Evolutionary conservation across 2,113 vertebrate species (phyloP).

Genomic region (Salvelinus sp.): DNA sequence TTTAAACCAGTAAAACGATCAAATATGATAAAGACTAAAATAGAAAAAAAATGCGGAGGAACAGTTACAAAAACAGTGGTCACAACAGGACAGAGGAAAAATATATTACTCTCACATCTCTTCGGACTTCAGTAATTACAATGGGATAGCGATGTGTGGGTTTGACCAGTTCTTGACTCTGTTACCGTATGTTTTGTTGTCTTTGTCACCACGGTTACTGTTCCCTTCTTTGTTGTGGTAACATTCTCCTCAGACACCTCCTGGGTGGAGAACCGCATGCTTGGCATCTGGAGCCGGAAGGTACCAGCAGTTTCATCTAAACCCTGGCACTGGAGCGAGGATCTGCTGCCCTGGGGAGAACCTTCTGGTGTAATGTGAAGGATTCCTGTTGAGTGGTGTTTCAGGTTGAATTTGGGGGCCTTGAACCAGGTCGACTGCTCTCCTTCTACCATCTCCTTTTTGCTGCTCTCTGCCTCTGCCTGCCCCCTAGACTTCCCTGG

Average conservation of each 20-base stretch:
- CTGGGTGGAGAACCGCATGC: conserved; percentile 69
- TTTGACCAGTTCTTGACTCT: conserved; percentile 61
- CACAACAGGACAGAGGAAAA: conserved; percentile 28
- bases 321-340: conserved; percentile 49
- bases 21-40: conserved; percentile 51
- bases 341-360: conserved; percentile 64
- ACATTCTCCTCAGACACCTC: conserved; percentile 57
- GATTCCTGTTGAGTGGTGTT: conserved; percentile 75
- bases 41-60: conserved; percentile 39
- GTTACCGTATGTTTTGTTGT: conserved; percentile 60
- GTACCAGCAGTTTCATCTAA: conserved; percentile 63
- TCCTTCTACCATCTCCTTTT: conserved; percentile 48
- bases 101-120: conserved; percentile 49
- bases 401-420: conserved; percentile 79
- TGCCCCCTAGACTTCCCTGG: conserved; percentile 59
- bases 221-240: conserved; percentile 48
- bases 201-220: conserved; percentile 60
- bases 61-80: conserved; percentile 47
- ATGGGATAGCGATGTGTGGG: conserved; percentile 36
- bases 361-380: conserved; percentile 70
- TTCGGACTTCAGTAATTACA: conserved; percentile 48
- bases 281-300: conserved; percentile 76
- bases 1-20: conserved; percentile 48
- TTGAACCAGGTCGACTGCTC: conserved; percentile 78
- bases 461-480: conserved; percentile 24